These are phyloP conservation scores for Sebastes trivittatus DNA, from an alignment of 2,797 vertebrate species.

Conservation along the genomic window DNA sequence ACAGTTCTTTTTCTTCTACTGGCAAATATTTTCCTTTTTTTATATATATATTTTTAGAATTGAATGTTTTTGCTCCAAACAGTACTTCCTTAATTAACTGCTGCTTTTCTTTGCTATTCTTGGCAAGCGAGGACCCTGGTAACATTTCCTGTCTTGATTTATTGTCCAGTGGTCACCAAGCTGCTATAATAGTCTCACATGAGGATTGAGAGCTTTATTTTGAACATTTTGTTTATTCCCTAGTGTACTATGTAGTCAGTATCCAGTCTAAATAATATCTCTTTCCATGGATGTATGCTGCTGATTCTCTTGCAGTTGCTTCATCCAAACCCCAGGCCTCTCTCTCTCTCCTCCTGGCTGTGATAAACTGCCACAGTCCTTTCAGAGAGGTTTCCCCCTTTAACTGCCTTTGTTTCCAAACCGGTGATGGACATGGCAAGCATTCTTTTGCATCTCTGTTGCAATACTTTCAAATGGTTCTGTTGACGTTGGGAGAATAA, in stretches of 20 bases:
- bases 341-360: constrained; percentile 12
- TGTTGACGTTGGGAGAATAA: constrained; percentile 45
- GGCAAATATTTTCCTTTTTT: neutral
- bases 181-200: neutral
- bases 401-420: constrained; percentile 33
- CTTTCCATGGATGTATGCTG: neutral
- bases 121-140: neutral
- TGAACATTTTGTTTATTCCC: constrained; percentile 10
- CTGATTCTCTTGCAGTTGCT: constrained; percentile 5
- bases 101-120: constrained; percentile 22
- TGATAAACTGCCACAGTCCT: constrained; percentile 22
- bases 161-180: constrained; percentile 10
- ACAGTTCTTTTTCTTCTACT: neutral
- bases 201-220: neutral
- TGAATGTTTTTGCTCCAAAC: neutral
- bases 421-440: constrained; percentile 38
- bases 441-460: constrained; percentile 38
- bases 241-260: neutral
- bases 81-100: neutral
- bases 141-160: constrained; percentile 29
- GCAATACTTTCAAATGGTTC: constrained; percentile 45
- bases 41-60: neutral
- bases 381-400: constrained; percentile 28
- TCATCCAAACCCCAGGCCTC: constrained; percentile 3
- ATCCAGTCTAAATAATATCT: constrained; percentile 1